Evolutionary conservation across 1,140 invertebrate species (phyloP), one percentile per base, ranked within the genome.

Genomic region (Orchestia grillus): DNA sequence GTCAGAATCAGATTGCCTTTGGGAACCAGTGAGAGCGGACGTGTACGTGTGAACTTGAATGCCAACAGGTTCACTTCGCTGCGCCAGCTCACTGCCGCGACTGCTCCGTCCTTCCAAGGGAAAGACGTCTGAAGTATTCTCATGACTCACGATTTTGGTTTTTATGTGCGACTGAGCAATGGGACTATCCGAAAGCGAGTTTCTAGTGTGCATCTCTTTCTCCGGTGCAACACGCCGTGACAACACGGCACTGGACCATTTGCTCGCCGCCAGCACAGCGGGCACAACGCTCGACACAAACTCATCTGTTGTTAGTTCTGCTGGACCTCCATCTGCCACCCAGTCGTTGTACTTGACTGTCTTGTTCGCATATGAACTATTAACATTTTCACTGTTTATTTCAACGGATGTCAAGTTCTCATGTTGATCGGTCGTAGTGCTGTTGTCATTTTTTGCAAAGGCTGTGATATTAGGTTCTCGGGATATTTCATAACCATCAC

Each of bases 221-320:
- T 94, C 92, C 45, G 92, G 92, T 11, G 92, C 45, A 6, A 44
- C 45, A n/a, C 92, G 92, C 44, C 92, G 43, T 1, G 43, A 42
- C 19, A 94, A 44, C 8, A 94, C 92, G 23, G 92, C 44, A 45
- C 92, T 94, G 28, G 92, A 44, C 92, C 92, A 94, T 47, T 94
- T 94, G 44, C 92, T 94, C 19, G 92, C 47, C 4, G 92, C 40
- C 43, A 94, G 92, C 43, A 94, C 92, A 45, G 92, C 43, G 28
- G 92, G 92, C 44, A 94, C 43, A 45, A 44, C 16, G 44, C 92
- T 94, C 44, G 43, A 45, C 36, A 94, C 92, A 44, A 94, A 94
- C 92, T 94, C 92, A 3, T 44, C 92, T 11, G 43, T 44, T 23
- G 43, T n/a, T 44, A 47, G 44, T 44, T 94, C 92, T 16, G 43